These are phyloP conservation scores for Phthorimaea operculella DNA, from an alignment of 1,140 invertebrate species.

Conservation along the genomic window DNA sequence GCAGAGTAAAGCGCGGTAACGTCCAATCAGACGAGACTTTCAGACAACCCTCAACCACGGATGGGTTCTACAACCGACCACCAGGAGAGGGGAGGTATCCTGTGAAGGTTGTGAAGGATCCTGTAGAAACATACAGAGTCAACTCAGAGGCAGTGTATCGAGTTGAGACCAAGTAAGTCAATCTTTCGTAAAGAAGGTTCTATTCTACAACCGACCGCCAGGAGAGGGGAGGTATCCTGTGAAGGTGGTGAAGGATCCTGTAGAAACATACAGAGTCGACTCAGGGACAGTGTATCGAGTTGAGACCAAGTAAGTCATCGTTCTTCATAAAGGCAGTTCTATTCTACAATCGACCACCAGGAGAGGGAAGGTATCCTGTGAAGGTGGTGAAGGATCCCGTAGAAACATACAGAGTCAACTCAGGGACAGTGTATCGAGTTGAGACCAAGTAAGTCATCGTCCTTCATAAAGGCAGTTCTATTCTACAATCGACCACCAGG, in stretches of 20 bases:
- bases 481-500: too few species aligned
- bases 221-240: conserved; percentile 39
- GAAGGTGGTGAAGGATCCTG: too few species aligned
- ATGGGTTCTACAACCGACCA: conserved; percentile 49
- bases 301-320: too few species aligned
- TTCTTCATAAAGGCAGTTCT: too few species aligned
- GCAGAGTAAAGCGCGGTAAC: background rate
- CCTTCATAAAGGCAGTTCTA: too few species aligned
- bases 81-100: conserved; percentile 34
- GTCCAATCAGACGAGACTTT: conserved; percentile 37
- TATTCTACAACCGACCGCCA: conserved; percentile 44
- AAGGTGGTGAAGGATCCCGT: too few species aligned
- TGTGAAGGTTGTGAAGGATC: conserved; percentile 23
- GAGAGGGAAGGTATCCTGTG: too few species aligned
- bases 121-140: conserved; percentile 10
- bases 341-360: too few species aligned
- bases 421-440: conserved; percentile 4
- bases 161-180: conserved; percentile 4
- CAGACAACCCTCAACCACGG: conserved; percentile 29
- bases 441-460: too few species aligned
- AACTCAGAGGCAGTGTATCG: conserved; percentile 8
- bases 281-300: conserved; percentile 3
- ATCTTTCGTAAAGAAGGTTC: background rate
- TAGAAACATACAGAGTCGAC: conserved; percentile 15
- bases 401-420: conserved; percentile 14